Percentiles rank a stretch among this genome's conserved stretches.
phyloP scores from a whole-genome alignment of 2,113 vertebrate species.

The Diphyllodes magnificus region DNA sequence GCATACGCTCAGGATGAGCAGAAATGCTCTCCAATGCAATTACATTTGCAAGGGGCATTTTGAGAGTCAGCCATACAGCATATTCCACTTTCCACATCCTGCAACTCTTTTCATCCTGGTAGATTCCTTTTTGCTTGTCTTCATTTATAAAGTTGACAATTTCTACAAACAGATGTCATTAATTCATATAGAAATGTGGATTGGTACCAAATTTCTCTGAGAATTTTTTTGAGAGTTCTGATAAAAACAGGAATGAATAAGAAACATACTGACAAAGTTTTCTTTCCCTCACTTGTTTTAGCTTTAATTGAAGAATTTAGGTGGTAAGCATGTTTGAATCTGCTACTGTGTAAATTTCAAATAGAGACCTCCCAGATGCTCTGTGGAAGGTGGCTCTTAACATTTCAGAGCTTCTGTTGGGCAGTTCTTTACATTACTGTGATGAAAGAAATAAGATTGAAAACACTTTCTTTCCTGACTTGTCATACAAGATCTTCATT shows the following conservation, averaged over 20 bases:
- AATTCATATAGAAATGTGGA: not conserved
- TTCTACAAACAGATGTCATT: not conserved
- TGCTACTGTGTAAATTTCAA: not conserved
- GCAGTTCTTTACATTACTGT: not conserved
- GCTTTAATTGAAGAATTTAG: not conserved
- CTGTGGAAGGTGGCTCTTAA: not conserved
- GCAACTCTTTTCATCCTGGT: not conserved
- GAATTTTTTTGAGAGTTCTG: not conserved
- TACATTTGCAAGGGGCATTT: not conserved
- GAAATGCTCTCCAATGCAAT: not conserved
- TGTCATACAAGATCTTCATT: not conserved
- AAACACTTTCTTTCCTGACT: not conserved
- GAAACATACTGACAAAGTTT: not conserved
- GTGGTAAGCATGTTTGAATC: not conserved
- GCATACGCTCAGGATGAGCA: not conserved
- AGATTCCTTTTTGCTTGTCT: not conserved
- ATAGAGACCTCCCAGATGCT: not conserved
- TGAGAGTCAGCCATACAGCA: not conserved
- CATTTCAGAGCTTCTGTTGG: not conserved
- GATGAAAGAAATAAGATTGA: not conserved
- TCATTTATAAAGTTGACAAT: not conserved
- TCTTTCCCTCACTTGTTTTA: not conserved
- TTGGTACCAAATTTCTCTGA: not conserved
- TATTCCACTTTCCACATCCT: not conserved
- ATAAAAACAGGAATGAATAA: not conserved